Evolutionary conservation across 2,113 vertebrate species (phyloP).

Genomic region (Noctilio leporinus): DNA sequence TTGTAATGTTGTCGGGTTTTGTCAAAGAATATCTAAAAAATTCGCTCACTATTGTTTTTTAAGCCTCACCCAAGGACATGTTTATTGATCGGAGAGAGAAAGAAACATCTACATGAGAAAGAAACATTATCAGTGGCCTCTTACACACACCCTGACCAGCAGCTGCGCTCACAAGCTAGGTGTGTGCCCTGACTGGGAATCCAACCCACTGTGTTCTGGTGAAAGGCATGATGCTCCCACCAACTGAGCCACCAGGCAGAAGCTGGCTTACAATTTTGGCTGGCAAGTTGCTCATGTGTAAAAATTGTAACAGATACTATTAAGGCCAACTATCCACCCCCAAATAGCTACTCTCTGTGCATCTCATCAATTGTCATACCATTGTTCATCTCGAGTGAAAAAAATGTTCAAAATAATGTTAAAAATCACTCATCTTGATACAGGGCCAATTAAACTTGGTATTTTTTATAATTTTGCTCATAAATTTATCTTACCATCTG

Average conservation of each 20-base stretch:
- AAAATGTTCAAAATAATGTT: neutral
- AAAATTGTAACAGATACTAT: neutral
- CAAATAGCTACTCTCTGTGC: neutral
- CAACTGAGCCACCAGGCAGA: no score
- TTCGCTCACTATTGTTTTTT: neutral
- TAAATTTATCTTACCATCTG: conserved; percentile 35
- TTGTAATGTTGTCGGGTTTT: neutral
- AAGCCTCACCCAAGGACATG: no score
- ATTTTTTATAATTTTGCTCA: conserved; percentile 14
- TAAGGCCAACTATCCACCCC: neutral
- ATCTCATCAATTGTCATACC: neutral
- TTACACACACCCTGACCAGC: no score
- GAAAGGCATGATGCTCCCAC: no score
- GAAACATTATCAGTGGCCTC: no score
- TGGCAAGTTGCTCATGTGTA: neutral
- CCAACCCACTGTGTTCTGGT: no score
- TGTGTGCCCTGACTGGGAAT: no score
- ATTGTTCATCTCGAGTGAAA: neutral
- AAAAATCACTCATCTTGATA: neutral
- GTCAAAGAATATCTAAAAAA: neutral
- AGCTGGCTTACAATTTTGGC: neutral
- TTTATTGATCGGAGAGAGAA: no score
- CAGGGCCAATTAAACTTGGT: neutral
- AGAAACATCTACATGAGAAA: no score
- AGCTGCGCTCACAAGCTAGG: no score